Evolutionary conservation across 1,140 invertebrate genomes (phyloP), one percentile per base, ranked within the genome.

Genomic region (Apis laboriosa): DNA sequence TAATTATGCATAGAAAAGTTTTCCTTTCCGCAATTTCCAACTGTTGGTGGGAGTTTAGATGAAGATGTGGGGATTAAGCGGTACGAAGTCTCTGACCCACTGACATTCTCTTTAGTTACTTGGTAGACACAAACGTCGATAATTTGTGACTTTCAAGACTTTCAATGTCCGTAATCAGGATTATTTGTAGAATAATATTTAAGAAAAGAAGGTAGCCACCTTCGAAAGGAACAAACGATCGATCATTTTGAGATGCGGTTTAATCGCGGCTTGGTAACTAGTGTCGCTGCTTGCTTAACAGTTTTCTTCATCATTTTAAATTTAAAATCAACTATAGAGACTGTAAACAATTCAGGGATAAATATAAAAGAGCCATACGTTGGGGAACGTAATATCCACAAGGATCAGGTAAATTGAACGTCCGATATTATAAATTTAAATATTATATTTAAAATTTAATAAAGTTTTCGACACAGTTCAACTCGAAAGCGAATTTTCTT

Each of bases 101-200:
- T 93, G 91, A 93, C 93, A 93, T 93, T 94, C 93, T 92, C 92
- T 86, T 92, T 88, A 91, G 91, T 93, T 90, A 88, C 84, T 89
- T 86, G 76, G 67, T 71, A 85, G 84, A 88, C 85, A 49, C 87
- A 86, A 88, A 81, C 86, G 84, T 82, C 83, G 28, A 51, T 79
- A 76, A 85, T 74, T 82, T 66, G 86, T 60, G 75, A 83, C 56
- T 74, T 28, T 43, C 34, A 0, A 64, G 9, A 58, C 55, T 56
- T 71, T 78, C 66, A 56, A 73, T 82, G 61, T 63, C 17, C 21
- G 60, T 34, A 53, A 83, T 77, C 49, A 66, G 63, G 58, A 73
- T 71, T 15, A 63, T 9, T 21, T 28, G 56, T 49, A 34, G 68
- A 75, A 19, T 61, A 63, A 58, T 77, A 43, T 43, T 82, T 34